Percentiles rank a stretch among this genome's conserved stretches.
phyloP scores from a whole-genome alignment of 2,113 vertebrate species.

The Cryptotis parvus region DNA sequence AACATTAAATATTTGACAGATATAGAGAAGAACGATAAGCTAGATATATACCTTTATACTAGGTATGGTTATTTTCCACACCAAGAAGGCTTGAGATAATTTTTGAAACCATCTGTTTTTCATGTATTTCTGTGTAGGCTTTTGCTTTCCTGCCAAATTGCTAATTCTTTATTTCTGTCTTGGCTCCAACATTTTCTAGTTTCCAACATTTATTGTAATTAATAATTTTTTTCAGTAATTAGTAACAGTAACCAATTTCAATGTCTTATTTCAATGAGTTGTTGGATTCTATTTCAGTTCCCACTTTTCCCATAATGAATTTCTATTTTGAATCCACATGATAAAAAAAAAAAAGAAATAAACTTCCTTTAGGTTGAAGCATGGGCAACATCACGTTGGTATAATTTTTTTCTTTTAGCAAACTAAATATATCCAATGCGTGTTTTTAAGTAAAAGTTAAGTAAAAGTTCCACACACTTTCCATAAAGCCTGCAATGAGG shows the following conservation, averaged over 20 bases:
- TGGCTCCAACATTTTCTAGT: constrained; percentile 65
- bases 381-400: constrained; percentile 8
- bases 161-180: constrained; percentile 70
- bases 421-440: constrained; percentile 22
- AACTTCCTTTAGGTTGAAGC: constrained; percentile 56
- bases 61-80: constrained; percentile 13
- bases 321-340: constrained; percentile 59
- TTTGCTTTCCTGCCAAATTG: constrained; percentile 66
- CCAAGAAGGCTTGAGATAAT: background rate
- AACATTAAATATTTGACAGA: background rate
- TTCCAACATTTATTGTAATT: constrained; percentile 69
- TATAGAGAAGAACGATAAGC: too few species aligned
- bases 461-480: background rate
- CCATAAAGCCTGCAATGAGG: background rate
- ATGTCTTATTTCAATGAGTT: constrained; percentile 19
- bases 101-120: constrained; percentile 57
- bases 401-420: constrained; percentile 48
- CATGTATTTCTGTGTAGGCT: constrained; percentile 51
- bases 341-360: constrained; percentile 27
- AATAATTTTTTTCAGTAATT: constrained; percentile 72
- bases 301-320: constrained; percentile 45
- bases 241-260: constrained; percentile 71
- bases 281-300: constrained; percentile 21
- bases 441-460: constrained; percentile 59
- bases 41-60: background rate